Evolutionary conservation across 2,888 invertebrate genomes (phyloP), one percentile per base, ranked within the genome.

Genomic region (Andrena chrysosceles): DNA sequence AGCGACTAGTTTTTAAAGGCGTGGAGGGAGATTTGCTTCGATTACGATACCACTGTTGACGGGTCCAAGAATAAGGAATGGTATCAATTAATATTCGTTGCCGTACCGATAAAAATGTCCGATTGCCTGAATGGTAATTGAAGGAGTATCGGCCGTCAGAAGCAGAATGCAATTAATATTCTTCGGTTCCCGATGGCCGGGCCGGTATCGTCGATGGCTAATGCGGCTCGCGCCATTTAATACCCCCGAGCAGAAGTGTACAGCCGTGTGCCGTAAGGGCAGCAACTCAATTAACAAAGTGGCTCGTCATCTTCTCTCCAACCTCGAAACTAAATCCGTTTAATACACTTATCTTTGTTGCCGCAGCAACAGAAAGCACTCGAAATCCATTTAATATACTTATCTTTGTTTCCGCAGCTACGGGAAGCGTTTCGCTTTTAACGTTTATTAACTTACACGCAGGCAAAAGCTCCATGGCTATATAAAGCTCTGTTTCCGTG

Each of bases 321-420:
- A 64, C 85, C 81, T 86, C 85, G 83, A 84, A 86, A 85, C 86
- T 83, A 87, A 89, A 89, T 89, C 89, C 89, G 89, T 88, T 89
- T 89, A 89, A 84, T 87, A 77, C 89, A 92, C 90, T 92, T 91
- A 92, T 91, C 91, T 91, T 90, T 91, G 92, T 91, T 92, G 90
- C 90, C 90, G 89, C 91, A 90, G 89, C 84, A 85, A 87, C 86
- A 84, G 83, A 85, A 88, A 88, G 88, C 88, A 88, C 86, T 86
- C 81, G 89, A 89, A 93, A 92, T 91, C 90, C 90, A 88, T 90
- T 92, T 92, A 92, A 91, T 91, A 90, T 89, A 92, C 90, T 92
- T 91, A 92, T 91, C 91, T 91, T 91, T 91, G 92, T 91, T 92
- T 90, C 91, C 90, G 86, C 91, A 90, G 89, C 85, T 87, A 89